phyloP scores from a whole-genome alignment of 2,797 vertebrate species.

The Psittacula echo region DNA sequence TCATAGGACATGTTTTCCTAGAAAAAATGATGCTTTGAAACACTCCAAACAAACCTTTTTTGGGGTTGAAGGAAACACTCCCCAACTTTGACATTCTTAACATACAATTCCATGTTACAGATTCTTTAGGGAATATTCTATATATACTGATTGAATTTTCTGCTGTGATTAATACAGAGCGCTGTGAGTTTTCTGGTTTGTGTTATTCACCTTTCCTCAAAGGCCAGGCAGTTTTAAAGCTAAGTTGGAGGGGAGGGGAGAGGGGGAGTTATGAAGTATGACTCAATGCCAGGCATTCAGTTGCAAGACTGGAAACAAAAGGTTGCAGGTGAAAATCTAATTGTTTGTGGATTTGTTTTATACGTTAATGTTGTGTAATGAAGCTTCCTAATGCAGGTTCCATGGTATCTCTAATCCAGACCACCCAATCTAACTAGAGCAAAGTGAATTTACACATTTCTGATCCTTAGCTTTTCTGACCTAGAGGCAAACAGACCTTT shows the following conservation, averaged over 20 bases:
- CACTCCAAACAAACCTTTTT: neutral
- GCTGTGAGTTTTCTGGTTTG: neutral
- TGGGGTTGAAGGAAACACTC: neutral
- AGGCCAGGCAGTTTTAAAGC: neutral
- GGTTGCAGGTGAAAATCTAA: neutral
- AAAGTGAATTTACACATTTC: neutral
- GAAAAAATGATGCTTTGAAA: neutral
- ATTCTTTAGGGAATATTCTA: neutral
- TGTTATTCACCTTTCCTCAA: neutral
- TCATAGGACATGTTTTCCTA: neutral
- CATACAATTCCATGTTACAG: neutral
- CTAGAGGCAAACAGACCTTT: neutral
- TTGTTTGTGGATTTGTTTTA: neutral
- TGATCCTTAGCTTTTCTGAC: neutral
- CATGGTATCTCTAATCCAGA: neutral
- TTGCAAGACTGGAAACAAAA: neutral
- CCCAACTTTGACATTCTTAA: neutral
- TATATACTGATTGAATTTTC: neutral
- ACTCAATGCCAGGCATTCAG: neutral
- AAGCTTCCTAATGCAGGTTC: neutral
- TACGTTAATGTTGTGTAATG: neutral
- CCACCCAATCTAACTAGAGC: neutral
- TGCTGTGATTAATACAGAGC: neutral
- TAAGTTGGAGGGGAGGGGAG: accelerated
- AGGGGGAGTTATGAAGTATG: neutral